Evolutionary conservation across 1,140 invertebrate genomes (phyloP), one percentile per base, ranked within the genome.

Genomic region (Drosophila sp.): DNA sequence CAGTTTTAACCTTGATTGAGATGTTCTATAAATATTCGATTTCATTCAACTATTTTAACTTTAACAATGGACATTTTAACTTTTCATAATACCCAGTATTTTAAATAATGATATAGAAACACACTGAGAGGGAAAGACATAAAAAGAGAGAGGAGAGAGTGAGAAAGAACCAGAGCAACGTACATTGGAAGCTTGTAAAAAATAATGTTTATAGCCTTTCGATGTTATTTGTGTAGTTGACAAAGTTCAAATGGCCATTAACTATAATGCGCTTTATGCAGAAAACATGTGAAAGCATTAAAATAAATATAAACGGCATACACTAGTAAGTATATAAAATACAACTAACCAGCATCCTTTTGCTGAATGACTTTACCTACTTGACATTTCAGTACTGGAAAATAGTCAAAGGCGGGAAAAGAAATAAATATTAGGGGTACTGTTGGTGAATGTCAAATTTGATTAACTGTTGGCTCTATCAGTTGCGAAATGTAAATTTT

Each of bases 141-240:
- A 11, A 27, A 30, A 30, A 55, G 25, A 57, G 30, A 35, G n/a
- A 33, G n/a, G 30, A 33, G n/a, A 25, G 32, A 32, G 17, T 33
- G 30, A 17, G 30, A 23, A 17, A 57, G 29, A 33, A 60, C 33
- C 17, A 44, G 11, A 54, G 40, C 4, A 44, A 44, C 7, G 23
- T 50, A 50, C 25, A 50, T 7, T 27, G 44, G 23, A 32, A 50
- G 54, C 54, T 57, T 66, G 50, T 66, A 66, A 66, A 66, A 66
- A 66, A 66, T 66, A 40, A 66, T 66, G 47, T 66, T 66, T 66
- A 66, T 66, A 10, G 50, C 63, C 10, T 57, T 66, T 66, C 57
- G 23, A 56, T 66, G 63, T 55, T 57, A 8, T 50, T 50, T 50
- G 44, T 47, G 17, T 23, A 23, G 23, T 27, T 27, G 33, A 47